Evolutionary conservation across 2,113 vertebrate genomes (phyloP).

Genomic region (Aegotheles bennettii): DNA sequence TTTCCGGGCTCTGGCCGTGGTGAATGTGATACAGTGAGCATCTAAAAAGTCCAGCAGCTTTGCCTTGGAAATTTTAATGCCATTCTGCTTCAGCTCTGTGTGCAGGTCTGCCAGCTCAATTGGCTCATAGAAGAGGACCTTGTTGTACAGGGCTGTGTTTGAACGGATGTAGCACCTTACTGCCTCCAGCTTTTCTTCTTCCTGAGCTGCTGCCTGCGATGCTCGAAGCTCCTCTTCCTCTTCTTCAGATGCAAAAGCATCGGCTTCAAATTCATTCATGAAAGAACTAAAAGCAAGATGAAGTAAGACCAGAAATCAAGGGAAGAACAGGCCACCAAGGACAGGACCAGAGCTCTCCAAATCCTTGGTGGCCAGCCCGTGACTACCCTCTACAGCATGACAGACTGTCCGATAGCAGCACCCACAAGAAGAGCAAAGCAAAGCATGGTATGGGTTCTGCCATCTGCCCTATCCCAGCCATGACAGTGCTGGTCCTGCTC

Average conservation of each 20-base stretch:
- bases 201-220: conserved; percentile 74
- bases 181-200: conserved; percentile 73
- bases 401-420: not conserved
- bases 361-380: not conserved
- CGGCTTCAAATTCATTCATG: conserved; percentile 61
- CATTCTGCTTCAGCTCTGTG: conserved; percentile 78
- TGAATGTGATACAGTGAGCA: conserved; percentile 89
- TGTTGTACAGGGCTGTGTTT: conserved; percentile 72
- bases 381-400: not conserved
- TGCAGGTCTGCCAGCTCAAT: conserved; percentile 84
- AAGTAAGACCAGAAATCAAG: not conserved
- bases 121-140: conserved; percentile 87
- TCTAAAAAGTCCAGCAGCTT: conserved; percentile 90
- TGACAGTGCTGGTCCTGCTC: not conserved
- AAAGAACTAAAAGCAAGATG: conserved; percentile 61
- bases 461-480: not conserved
- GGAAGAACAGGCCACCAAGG: not conserved
- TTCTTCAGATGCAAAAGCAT: conserved; percentile 49
- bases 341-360: not conserved
- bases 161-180: conserved; percentile 82
- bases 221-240: conserved; percentile 75
- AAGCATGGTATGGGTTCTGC: not conserved
- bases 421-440: not conserved
- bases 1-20: conserved; percentile 80
- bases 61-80: conserved; percentile 79